Base-by-base conservation (phyloP, 1,140 invertebrate genomes). In the Papilio xuthus region DNA sequence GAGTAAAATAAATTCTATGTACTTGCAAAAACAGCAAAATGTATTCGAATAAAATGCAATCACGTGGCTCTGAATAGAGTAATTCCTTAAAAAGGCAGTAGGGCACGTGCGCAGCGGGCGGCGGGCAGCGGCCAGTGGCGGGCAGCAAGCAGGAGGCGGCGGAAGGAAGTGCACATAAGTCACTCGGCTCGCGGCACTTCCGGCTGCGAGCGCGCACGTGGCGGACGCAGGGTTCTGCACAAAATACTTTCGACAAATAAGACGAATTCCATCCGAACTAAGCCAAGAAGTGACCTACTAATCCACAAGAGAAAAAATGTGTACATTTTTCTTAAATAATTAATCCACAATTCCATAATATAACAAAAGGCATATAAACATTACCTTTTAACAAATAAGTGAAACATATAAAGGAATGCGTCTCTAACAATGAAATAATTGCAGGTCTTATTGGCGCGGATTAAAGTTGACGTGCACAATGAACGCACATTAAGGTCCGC, bases 91-190 rank as follows among this genome's bases (percentile, higher is more conserved):
- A 76, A 76, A 80, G 81, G 78, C 79, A 63, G 73, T 71, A 77
- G 67, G 80, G 79, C 77, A 75, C 81, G 78, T 72, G 83, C 82
- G 71, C 81, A 56, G 75, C 69, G 78, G 79, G 69, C 71, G 67
- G 73, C 56, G 23, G 56, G 23, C 20, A 60, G 56, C 7, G 56
- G 56, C 3, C 47, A 53, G 60, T 18, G 6, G 47, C 47, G 47
- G 47, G 15, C 26, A 32, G 77, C 47, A 79, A 79, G 79, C 79
- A 69, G 75, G 60, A 77, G 78, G 60, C 71, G 47, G 73, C 84
- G 88, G 88, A 90, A 88, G 88, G 86, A 87, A 85, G 78, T 79
- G 74, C 81, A 81, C 86, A 88, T 90, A 88, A 88, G 87, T 90
- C 88, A 88, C 84, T 80, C 84, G 79, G 84, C 83, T 83, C 81